Evolutionary conservation across 2,888 invertebrate species (phyloP).

Genomic region (Caenorhabditis drosophilae): DNA sequence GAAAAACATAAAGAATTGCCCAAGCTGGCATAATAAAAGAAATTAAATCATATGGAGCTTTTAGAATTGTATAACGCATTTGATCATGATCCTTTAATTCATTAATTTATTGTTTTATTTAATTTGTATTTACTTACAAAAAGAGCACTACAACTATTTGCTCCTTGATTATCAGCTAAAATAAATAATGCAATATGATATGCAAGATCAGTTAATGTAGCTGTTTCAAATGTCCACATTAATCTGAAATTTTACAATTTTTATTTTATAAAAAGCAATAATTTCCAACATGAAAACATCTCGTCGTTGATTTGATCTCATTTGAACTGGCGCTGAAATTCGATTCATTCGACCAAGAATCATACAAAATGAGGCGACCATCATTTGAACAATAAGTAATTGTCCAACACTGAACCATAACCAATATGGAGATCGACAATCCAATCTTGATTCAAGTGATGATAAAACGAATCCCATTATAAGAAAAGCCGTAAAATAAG

Average conservation of each 20-base stretch:
- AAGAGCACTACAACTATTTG: conserved; percentile 49
- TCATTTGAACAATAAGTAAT: conserved; percentile 53
- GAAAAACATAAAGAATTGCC: conserved; percentile 58
- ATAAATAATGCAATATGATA: conserved; percentile 52
- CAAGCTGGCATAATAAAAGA: conserved; percentile 55
- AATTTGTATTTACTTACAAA: conserved; percentile 45
- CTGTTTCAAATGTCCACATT: conserved; percentile 52
- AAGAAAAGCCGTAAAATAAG: conserved; percentile 54
- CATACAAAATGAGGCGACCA: conserved; percentile 49
- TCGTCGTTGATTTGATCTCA: conserved; percentile 35
- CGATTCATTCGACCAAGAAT: conserved; percentile 50
- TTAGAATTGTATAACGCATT: conserved; percentile 44
- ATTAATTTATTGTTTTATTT: background rate
- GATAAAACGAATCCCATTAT: conserved; percentile 51
- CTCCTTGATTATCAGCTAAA: conserved; percentile 39
- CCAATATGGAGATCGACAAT: conserved; percentile 57
- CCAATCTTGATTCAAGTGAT: conserved; percentile 48
- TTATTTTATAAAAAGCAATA: background rate
- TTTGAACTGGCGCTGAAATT: conserved; percentile 48
- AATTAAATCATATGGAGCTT: conserved; percentile 51
- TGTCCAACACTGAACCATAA: conserved; percentile 56
- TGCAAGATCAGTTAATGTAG: conserved; percentile 44
- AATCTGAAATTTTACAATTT: conserved; percentile 14
- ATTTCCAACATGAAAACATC: conserved; percentile 39
- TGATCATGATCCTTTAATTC: conserved; percentile 52